Conservation (phyloP, 2,113 vertebrate genomes). For the Phyllostomus hastatus region DNA sequence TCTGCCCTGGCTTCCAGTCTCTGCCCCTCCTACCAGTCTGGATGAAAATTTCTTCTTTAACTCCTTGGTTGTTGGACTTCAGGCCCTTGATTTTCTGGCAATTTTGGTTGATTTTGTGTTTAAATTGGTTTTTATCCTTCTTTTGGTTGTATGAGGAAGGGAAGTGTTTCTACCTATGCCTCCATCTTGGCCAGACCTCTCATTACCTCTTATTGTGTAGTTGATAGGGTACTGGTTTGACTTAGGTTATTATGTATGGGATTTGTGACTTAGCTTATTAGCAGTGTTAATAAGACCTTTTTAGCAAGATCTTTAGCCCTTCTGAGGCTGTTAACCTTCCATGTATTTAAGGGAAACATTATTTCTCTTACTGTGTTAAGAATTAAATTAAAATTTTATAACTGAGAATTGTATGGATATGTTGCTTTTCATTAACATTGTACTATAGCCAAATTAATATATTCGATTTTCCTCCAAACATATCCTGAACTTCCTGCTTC, state of each 20-base stretch:
- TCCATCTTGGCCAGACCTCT: background rate
- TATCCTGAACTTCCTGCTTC: background rate
- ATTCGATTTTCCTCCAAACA: background rate
- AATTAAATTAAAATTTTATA: constrained; percentile 35
- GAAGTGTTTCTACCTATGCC: no score
- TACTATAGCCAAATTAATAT: background rate
- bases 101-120: no score
- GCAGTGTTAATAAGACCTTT: background rate
- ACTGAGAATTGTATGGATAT: background rate
- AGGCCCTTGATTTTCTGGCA: no score
- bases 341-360: constrained; percentile 2
- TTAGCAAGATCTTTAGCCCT: background rate
- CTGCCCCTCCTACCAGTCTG: no score
- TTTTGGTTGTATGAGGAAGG: no score
- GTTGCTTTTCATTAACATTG: background rate
- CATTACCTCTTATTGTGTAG: background rate
- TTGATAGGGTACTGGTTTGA: constrained; percentile 8
- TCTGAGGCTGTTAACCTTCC: background rate
- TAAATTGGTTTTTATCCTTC: no score
- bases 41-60: no score
- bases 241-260: background rate
- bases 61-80: no score
- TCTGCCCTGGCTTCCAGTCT: no score
- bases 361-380: background rate
- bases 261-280: constrained; percentile 6